phyloP scores from a whole-genome alignment of 2,113 vertebrate species.

The Sinocyclocheilus anophthalmus region DNA sequence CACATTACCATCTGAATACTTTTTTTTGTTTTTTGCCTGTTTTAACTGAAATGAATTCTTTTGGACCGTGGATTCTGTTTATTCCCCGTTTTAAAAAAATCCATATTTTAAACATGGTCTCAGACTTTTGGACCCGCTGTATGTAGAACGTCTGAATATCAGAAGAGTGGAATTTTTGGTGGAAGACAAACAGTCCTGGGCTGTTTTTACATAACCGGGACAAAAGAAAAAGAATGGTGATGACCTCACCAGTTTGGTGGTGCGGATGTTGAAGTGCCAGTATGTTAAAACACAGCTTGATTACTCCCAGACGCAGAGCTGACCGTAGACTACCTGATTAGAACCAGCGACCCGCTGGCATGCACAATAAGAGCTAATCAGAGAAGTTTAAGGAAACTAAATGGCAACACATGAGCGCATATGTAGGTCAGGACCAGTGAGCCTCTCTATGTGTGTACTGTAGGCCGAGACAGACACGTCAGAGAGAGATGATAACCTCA shows the following conservation, averaged over 20 bases:
- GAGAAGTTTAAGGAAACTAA: slow-evolving; percentile 26
- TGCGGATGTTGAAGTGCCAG: slow-evolving; percentile 48
- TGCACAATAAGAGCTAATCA: slow-evolving; percentile 51
- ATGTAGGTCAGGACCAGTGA: background rate
- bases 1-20: background rate
- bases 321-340: slow-evolving; percentile 60
- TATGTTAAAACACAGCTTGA: slow-evolving; percentile 57
- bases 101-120: background rate
- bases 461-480: background rate
- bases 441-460: background rate
- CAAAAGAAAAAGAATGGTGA: slow-evolving; percentile 37
- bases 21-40: no score
- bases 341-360: slow-evolving; percentile 53
- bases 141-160: no score
- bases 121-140: background rate
- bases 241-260: slow-evolving; percentile 60
- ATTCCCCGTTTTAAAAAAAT: background rate
- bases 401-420: slow-evolving; percentile 1
- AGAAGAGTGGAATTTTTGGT: background rate
- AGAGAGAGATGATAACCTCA: no score
- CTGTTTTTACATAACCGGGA: slow-evolving; percentile 10
- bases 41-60: background rate
- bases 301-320: slow-evolving; percentile 58
- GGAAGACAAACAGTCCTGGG: slow-evolving; percentile 31
- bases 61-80: background rate